Evolutionary conservation across 2,888 invertebrate genomes (phyloP).

Genomic region (Laothoe populi): DNA sequence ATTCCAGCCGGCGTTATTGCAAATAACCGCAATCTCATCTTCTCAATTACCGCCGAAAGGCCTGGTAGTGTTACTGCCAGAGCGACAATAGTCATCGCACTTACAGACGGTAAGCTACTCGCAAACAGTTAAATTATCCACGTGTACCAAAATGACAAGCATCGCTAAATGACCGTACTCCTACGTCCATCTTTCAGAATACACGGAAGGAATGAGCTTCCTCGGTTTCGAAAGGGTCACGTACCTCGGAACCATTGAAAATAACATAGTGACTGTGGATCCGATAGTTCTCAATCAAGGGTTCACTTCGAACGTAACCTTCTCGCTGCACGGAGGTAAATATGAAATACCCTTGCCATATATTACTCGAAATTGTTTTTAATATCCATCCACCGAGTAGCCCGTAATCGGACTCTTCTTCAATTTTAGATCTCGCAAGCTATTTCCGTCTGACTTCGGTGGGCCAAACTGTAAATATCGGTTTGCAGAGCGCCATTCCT

Average conservation of each 20-base stretch:
- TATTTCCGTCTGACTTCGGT: neutral
- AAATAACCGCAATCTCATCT: constrained; percentile 35
- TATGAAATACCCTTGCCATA: neutral
- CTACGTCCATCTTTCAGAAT: neutral
- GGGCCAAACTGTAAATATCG: constrained; percentile 1
- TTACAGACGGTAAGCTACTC: constrained; percentile 35
- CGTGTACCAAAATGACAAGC: neutral
- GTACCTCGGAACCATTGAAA: neutral
- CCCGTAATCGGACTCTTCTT: neutral
- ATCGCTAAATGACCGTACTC: neutral
- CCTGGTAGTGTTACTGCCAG: constrained; percentile 37
- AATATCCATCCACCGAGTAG: neutral
- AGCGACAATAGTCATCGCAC: constrained; percentile 43
- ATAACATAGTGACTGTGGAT: neutral
- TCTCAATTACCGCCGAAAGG: constrained; percentile 41
- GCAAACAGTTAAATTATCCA: neutral
- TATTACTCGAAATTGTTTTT: neutral
- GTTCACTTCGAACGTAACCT: neutral
- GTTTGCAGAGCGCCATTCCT: neutral
- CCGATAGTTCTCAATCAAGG: constrained; percentile 1
- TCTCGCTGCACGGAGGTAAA: neutral
- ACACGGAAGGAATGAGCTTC: neutral
- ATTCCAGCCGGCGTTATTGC: neutral
- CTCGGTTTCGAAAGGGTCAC: constrained; percentile 8
- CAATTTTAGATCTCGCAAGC: neutral